These are phyloP conservation scores for Nasua narica DNA, from an alignment of 2,797 vertebrate genomes.

Conservation along the genomic window DNA sequence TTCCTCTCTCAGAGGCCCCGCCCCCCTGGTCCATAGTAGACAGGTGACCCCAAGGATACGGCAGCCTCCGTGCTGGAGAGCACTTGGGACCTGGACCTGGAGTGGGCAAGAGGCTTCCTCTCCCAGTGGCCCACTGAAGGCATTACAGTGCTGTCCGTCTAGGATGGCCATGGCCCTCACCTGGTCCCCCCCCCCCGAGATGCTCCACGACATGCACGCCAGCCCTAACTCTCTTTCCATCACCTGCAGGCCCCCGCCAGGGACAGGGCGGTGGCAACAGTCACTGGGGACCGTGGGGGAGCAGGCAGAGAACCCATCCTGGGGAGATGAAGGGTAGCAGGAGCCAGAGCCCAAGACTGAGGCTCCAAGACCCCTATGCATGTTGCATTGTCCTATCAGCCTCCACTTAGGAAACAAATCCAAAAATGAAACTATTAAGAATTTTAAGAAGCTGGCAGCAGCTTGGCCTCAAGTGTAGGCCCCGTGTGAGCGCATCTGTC, in stretches of 20 bases:
- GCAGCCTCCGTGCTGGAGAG: background rate
- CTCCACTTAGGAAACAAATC: background rate
- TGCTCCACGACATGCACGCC: background rate
- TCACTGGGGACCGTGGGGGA: background rate
- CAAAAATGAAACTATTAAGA: background rate
- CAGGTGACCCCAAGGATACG: rapidly evolving
- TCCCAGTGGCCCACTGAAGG: background rate
- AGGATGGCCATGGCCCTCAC: background rate
- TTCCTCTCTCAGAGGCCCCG: background rate
- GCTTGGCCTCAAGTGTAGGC: background rate
- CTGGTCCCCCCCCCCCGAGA: background rate
- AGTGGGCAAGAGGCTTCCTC: background rate
- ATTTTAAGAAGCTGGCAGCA: background rate
- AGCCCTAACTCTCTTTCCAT: background rate
- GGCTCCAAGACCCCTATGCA: too few species aligned
- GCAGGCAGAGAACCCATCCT: background rate
- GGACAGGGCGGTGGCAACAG: background rate
- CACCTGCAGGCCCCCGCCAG: background rate
- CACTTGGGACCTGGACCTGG: background rate
- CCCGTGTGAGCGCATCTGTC: background rate
- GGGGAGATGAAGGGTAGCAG: background rate
- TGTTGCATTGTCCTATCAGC: too few species aligned
- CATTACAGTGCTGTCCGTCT: background rate
- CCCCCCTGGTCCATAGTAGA: rapidly evolving
- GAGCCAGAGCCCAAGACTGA: too few species aligned